Conservation (phyloP, 2,888 invertebrate species). For the Emmelina monodactyla region DNA sequence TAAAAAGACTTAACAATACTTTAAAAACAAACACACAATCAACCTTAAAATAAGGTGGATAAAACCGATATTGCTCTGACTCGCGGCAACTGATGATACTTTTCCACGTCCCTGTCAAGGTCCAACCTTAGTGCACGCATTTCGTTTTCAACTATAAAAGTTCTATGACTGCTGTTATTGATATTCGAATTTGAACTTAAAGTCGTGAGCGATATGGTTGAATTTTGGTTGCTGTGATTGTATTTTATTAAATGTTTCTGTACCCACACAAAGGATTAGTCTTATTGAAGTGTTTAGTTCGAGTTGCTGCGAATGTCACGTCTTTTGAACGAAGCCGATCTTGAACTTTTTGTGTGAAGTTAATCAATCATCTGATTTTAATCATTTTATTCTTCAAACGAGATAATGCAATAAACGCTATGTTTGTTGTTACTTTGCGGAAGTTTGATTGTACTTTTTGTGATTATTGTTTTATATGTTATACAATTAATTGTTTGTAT, state of each 20-base stretch:
- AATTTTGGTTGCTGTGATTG: conserved; percentile 5
- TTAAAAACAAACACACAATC: conserved; percentile 15
- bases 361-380: conserved; percentile 1
- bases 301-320: conserved; percentile 47
- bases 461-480: no score
- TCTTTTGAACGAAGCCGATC: conserved; percentile 25
- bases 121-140: conserved; percentile 44
- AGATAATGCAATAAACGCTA: neutral
- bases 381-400: neutral
- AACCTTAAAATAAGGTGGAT: neutral
- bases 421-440: neutral
- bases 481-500: no score
- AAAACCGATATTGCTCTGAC: conserved; percentile 17
- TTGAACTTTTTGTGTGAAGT: conserved; percentile 24
- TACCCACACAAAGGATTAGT: conserved; percentile 32
- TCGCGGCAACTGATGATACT: conserved; percentile 35
- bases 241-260: conserved; percentile 11
- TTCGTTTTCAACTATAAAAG: conserved; percentile 26
- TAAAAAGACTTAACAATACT: conserved; percentile 23
- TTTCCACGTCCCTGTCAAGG: conserved; percentile 47
- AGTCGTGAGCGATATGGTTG: conserved; percentile 1
- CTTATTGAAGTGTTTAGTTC: conserved; percentile 41
- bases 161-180: conserved; percentile 19
- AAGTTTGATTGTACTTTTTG: no score
- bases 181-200: conserved; percentile 19